Evolutionary conservation across 2,113 vertebrate species (phyloP), one percentile per base, ranked within the genome.

Genomic region (Dunckerocampus dactyliophorus): DNA sequence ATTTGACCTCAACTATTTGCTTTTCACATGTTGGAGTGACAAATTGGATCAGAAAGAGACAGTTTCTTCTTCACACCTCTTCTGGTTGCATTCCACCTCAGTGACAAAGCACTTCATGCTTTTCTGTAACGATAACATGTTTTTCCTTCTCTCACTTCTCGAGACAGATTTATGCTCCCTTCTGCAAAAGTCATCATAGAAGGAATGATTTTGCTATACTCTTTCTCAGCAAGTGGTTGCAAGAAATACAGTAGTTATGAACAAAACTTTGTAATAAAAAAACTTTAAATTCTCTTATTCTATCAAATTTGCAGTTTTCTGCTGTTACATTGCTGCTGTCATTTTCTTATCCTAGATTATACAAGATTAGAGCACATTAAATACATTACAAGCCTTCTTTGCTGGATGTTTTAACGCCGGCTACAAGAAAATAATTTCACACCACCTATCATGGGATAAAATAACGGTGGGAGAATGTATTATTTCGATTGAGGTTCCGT

Each of bases 131-230:
- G 22, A 21, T 50, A 28, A 77, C 82, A 47, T 17, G 42, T 20
- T 80, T 76, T 77, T 72, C 71, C 69, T 73, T 65, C 34, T 62
- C 57, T 57, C 43, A 47, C 75, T 58, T 72, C 73, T 17, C 0
- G 24, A 66, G 80, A 74, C 74, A 65, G 61, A 76, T 75, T 75
- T 70, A 69, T 77, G 76, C 48, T 53, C 52, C 72, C 54, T 56
- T 72, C 74, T 83, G 79, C 65, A 63, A 75, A 60, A 82, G 9
- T 79, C 74, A 62, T 83, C 73, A 78, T 62, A 49, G 8, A 12
- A 42, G 39, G 14, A 61, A 17, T 46, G 28, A 70, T 47, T 63
- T 56, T 53, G 76, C 71, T 66, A 77, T 51, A 64, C 55, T 69
- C 31, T 62, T 59, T 53, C 63, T 76, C 52, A 69, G 59, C 53